Percentiles rank a stretch among this genome's conserved stretches.
These are phyloP conservation scores for Aporophyla nigra DNA, from an alignment of 2,888 invertebrate species.

Conservation along the genomic window DNA sequence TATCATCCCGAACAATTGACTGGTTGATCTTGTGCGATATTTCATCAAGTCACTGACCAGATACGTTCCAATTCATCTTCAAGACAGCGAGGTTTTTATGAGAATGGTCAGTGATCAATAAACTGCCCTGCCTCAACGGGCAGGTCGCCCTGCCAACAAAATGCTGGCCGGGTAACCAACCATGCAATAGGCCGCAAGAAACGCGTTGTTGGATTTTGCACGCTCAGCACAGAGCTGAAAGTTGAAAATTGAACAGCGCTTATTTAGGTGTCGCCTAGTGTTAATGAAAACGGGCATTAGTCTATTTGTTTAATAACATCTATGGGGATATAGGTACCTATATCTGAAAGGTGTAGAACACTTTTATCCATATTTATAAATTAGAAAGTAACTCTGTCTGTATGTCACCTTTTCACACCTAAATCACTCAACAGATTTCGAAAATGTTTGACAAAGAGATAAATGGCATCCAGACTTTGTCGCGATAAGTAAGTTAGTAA, in stretches of 20 bases:
- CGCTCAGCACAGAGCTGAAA: neutral
- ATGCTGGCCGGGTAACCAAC: neutral
- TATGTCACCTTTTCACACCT: too few relatives aligned
- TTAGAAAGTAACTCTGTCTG: too few relatives aligned
- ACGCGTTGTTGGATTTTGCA: neutral
- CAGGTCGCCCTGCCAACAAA: neutral
- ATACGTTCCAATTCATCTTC: neutral
- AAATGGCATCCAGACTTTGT: too few relatives aligned
- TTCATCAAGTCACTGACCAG: neutral
- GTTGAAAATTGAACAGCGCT: neutral
- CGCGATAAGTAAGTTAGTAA: neutral
- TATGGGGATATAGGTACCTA: neutral
- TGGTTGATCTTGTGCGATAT: constrained; percentile 1
- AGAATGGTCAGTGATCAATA: neutral
- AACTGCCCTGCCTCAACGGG: neutral
- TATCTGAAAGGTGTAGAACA: neutral
- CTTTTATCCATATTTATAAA: neutral
- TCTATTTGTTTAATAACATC: neutral
- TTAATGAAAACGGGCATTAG: neutral
- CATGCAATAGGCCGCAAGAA: neutral
- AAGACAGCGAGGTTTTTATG: neutral
- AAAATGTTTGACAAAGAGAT: too few relatives aligned
- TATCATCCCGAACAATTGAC: constrained; percentile 15
- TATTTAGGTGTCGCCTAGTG: neutral
- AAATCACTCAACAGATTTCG: too few relatives aligned